phyloP scores from a whole-genome alignment of 1,140 invertebrate species.

The Teleopsis dalmanni region DNA sequence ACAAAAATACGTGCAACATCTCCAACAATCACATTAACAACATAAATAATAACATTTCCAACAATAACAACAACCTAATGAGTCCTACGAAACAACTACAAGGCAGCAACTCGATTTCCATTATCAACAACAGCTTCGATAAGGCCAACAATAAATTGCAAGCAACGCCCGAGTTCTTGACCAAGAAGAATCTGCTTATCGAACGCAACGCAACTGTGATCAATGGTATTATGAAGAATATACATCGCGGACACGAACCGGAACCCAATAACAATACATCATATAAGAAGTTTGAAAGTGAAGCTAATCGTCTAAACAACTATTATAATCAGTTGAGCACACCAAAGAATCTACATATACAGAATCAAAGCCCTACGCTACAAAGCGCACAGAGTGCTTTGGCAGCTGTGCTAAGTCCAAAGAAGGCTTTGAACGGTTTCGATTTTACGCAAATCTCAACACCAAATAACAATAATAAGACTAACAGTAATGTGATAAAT shows the following conservation, averaged over 20 bases:
- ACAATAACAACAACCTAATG: constrained; percentile 32
- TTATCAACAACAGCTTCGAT: constrained; percentile 30
- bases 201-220: constrained; percentile 41
- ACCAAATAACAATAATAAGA: no score
- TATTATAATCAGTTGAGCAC: constrained; percentile 32
- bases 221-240: constrained; percentile 42
- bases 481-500: no score
- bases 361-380: constrained; percentile 6
- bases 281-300: constrained; percentile 42
- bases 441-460: constrained; percentile 21
- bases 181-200: constrained; percentile 40
- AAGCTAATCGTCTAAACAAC: constrained; percentile 39
- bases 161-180: constrained; percentile 35
- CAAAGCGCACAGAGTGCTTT: constrained; percentile 11
- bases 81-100: constrained; percentile 37
- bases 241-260: constrained; percentile 22
- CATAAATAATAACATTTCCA: constrained; percentile 12
- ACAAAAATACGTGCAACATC: constrained; percentile 4
- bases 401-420: constrained; percentile 26
- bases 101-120: constrained; percentile 40
- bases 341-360: constrained; percentile 21
- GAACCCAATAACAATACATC: constrained; percentile 14
- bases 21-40: constrained; percentile 1
- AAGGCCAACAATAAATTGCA: constrained; percentile 19
- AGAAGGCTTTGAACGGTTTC: constrained; percentile 31